Conservation (phyloP, 2,113 vertebrate species). For the Zapornia atra region DNA sequence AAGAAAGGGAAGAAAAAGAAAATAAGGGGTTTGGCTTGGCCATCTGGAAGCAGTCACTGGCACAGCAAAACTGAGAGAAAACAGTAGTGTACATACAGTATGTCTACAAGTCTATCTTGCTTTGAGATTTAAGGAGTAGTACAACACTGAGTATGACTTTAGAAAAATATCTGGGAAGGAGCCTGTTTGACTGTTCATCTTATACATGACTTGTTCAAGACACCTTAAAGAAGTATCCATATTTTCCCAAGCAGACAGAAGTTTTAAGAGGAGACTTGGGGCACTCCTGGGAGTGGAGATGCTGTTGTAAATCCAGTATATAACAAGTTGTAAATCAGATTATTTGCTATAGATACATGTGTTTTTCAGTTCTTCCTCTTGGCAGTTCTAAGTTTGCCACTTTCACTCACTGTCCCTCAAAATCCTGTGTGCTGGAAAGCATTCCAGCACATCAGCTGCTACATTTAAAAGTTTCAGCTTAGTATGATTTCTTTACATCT, state of each 20-base stretch:
- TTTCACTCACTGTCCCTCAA: not conserved
- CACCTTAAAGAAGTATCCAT: not conserved
- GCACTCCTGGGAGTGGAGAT: not conserved
- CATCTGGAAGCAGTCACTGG: not conserved
- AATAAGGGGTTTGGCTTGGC: not conserved
- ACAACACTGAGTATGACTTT: not conserved
- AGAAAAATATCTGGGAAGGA: not conserved
- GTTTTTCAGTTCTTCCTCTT: not conserved
- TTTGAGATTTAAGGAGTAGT: not conserved
- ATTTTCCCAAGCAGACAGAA: not conserved
- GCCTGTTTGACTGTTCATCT: not conserved
- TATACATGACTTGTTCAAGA: not conserved
- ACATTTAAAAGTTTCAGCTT: not conserved
- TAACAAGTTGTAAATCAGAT: not conserved
- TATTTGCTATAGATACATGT: not conserved
- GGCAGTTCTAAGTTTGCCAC: not conserved
- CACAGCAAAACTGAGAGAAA: not conserved
- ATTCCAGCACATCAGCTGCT: not conserved
- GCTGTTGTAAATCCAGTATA: not conserved
- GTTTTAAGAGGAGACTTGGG: not conserved
- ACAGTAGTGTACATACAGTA: not conserved
- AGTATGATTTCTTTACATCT: not conserved
- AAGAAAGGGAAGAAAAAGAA: not conserved
- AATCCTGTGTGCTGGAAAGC: not conserved
- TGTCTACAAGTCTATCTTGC: not conserved